phyloP scores from a whole-genome alignment of 1,140 invertebrate genomes.

The Pissodes strobi region DNA sequence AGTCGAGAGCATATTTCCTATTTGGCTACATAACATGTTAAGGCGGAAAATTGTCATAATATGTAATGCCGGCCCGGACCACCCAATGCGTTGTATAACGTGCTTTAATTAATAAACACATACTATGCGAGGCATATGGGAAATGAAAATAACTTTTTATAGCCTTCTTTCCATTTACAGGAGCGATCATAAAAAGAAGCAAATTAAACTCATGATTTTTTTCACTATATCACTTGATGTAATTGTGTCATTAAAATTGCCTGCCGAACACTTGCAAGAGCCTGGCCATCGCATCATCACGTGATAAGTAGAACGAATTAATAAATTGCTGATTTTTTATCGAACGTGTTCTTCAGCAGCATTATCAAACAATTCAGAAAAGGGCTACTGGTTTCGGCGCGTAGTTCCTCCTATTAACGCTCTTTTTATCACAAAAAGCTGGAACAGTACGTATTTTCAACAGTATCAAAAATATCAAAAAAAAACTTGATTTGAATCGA shows the following conservation, averaged over 20 bases:
- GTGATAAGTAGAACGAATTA: no score
- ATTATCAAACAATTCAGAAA: no score
- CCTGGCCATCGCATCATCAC: no score
- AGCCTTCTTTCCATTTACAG: constrained; percentile 11
- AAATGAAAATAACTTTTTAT: constrained; percentile 34
- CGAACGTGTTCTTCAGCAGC: no score
- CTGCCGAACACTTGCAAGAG: background rate
- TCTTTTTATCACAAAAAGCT: no score
- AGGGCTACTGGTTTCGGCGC: no score
- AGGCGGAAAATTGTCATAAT: constrained; percentile 35
- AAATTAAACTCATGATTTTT: constrained; percentile 15
- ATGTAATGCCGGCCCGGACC: constrained; percentile 23
- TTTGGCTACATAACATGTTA: constrained; percentile 25
- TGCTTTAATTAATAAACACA: constrained; percentile 35
- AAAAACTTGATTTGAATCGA: no score
- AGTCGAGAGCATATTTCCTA: constrained; percentile 19
- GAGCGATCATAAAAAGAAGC: constrained; percentile 7
- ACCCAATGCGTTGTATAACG: constrained; percentile 25
- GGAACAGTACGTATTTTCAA: no score
- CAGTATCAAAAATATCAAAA: no score
- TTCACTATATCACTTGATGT: constrained; percentile 9
- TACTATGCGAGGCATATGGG: constrained; percentile 25
- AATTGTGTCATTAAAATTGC: background rate
- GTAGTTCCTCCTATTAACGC: no score
- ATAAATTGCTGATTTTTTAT: no score